Evolutionary conservation across 2,888 invertebrate species (phyloP).

Genomic region (Nipponacmea schrenckii): DNA sequence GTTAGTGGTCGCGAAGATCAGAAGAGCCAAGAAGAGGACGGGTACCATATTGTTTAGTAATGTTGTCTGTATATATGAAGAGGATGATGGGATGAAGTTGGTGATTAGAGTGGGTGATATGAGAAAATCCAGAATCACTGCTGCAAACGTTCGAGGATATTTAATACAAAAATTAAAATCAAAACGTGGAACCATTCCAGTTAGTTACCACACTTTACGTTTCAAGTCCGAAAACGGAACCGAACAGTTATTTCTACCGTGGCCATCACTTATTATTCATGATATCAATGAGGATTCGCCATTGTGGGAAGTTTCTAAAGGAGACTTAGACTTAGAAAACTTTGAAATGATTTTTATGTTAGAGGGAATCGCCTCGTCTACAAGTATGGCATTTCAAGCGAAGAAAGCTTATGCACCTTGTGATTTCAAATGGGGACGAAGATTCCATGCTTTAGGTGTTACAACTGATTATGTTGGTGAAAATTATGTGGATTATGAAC

Average conservation of each 20-base stretch:
- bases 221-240: conserved; percentile 91
- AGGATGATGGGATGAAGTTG: conserved; percentile 65
- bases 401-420: conserved; percentile 45
- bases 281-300: conserved; percentile 89
- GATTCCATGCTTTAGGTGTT: conserved; percentile 33
- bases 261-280: conserved; percentile 96
- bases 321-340: conserved; percentile 86
- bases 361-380: conserved; percentile 77
- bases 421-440: conserved; percentile 46
- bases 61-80: conserved; percentile 84
- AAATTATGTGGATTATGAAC: conserved; percentile 30
- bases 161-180: conserved; percentile 90
- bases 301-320: conserved; percentile 86
- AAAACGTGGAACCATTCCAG: conserved; percentile 87
- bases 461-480: conserved; percentile 11
- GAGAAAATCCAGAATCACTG: conserved; percentile 68
- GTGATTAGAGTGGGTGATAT: conserved; percentile 69
- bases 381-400: conserved; percentile 46
- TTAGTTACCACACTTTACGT: conserved; percentile 81
- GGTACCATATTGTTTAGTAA: conserved; percentile 92
- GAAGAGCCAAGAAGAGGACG: conserved; percentile 92
- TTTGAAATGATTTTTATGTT: conserved; percentile 95
- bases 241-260: conserved; percentile 93
- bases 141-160: conserved; percentile 92
- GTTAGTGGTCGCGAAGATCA: conserved; percentile 90